phyloP scores from a whole-genome alignment of 2,888 invertebrate genomes.

The Melipona beecheii region DNA sequence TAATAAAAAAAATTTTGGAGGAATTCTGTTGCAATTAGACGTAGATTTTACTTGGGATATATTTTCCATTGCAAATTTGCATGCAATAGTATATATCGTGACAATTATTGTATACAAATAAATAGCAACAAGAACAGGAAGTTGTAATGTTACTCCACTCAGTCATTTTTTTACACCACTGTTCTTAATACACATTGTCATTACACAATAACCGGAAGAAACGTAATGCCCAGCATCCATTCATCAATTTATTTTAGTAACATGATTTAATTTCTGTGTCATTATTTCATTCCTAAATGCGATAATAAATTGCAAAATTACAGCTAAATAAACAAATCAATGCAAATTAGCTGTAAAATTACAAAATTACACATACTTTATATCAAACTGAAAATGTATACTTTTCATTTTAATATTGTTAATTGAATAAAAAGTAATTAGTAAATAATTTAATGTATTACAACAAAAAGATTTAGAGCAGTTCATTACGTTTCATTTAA shows the following conservation, averaged over 20 bases:
- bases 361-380: slow-evolving; percentile 43
- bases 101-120: slow-evolving; percentile 73
- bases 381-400: slow-evolving; percentile 21
- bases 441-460: slow-evolving; percentile 29
- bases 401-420: slow-evolving; percentile 7
- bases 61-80: slow-evolving; percentile 61
- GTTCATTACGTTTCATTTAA: slow-evolving; percentile 73
- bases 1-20: slow-evolving; percentile 61
- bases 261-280: slow-evolving; percentile 18
- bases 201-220: slow-evolving; percentile 61
- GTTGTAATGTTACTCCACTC: slow-evolving; percentile 62
- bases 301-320: slow-evolving; percentile 53
- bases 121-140: slow-evolving; percentile 73
- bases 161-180: slow-evolving; percentile 56
- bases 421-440: slow-evolving; percentile 14
- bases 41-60: slow-evolving; percentile 52
- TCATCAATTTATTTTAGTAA: slow-evolving; percentile 25
- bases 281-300: slow-evolving; percentile 16
- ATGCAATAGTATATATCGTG: slow-evolving; percentile 58
- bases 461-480: slow-evolving; percentile 42
- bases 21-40: slow-evolving; percentile 61
- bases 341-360: slow-evolving; percentile 61
- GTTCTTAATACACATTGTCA: slow-evolving; percentile 50
- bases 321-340: slow-evolving; percentile 59
- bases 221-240: slow-evolving; percentile 67